Evolutionary conservation across 1,140 invertebrate species (phyloP), one percentile per base, ranked within the genome.

Genomic region (Macrotrachela quadricornifera): DNA sequence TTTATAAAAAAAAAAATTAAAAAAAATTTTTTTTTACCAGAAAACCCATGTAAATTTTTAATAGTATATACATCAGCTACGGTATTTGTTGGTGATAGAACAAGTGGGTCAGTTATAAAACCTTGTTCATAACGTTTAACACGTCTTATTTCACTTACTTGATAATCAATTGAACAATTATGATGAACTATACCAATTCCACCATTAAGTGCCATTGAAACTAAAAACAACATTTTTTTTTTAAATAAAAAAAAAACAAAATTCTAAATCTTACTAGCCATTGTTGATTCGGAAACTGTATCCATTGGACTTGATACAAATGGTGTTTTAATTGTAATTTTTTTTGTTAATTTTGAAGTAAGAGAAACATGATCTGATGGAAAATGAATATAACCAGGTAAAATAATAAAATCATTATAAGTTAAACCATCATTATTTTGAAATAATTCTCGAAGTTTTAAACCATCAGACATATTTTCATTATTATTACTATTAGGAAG

Each of bases 251-350:
- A 14, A 18, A 43, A 15, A 18, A 45, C 9, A 17, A 38, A 49
- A 14, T 49, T 49, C 14, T 9, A 37, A 10, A 10, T 4, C 12
- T 15, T 84, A 59, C 96, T 94, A n/a, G 94, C 94, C 94, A 99
- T 97, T 63, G 94, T 85, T 1, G 87, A 85, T 74, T 99, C 94
- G 14, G 94, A 97, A 6, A 99, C 94, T 3, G 94, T 97, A 70
- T 99, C 94, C 94, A 99, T 99, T 0, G 94, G 94, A 1, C 91
- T 94, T 0, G 90, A 95, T 0, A 97, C 84, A 0, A 99, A 69
- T 0, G 94, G 94, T 1, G 85, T 80, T 63, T 90, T 87, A 8
- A 99, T 70, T 17, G 73, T 77, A 53, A 99, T 85, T 58, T 80
- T 82, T 63, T 82, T 87, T 0, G 92, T 96, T 18, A 99, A 70